Conservation (phyloP, 2,113 vertebrate species). For the Emydocephalus ijimae region DNA sequence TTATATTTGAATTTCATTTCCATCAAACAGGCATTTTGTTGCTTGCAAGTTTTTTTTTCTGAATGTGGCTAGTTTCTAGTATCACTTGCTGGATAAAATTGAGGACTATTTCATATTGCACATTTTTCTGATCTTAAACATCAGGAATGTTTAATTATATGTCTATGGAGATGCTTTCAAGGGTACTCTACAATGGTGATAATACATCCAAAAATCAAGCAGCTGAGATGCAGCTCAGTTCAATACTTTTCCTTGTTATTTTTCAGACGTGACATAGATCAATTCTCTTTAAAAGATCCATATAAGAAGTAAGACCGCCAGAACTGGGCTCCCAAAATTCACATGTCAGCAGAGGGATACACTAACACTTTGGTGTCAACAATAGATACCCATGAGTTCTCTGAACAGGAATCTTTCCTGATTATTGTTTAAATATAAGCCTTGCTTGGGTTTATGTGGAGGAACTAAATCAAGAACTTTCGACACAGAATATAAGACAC, state of each 20-base stretch:
- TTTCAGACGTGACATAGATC: no score
- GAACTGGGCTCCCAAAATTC: background rate
- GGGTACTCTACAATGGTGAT: background rate
- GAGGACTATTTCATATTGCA: background rate
- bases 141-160: background rate
- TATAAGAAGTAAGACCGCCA: background rate
- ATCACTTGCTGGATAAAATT: conserved; percentile 20
- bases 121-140: background rate
- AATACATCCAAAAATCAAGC: background rate
- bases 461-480: background rate
- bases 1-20: conserved; percentile 11
- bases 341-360: background rate
- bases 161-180: background rate
- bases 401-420: background rate
- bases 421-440: background rate
- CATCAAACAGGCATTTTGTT: background rate
- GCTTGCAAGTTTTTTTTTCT: background rate
- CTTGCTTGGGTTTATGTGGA: background rate
- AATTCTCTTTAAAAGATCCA: background rate
- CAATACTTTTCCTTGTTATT: background rate
- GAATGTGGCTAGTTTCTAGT: conserved; percentile 25
- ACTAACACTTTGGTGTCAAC: background rate
- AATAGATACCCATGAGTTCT: background rate
- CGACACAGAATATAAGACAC: background rate
- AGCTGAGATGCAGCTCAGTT: background rate